Conservation (phyloP, 1,140 invertebrate species). For the Acromyrmex charruanus region DNA sequence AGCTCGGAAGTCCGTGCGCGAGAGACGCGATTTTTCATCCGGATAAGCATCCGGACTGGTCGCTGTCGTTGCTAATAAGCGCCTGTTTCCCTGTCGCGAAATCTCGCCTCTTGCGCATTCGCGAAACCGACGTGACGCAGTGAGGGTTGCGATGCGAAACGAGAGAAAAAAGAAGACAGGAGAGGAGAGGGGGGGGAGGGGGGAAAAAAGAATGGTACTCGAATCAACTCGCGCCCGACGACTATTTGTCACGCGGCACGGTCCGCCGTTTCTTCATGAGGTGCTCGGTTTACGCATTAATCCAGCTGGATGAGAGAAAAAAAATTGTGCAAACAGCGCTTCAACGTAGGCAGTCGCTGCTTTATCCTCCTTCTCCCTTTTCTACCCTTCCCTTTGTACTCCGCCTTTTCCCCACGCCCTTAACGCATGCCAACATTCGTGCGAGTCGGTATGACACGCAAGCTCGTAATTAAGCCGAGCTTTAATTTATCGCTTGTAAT, state of each 20-base stretch:
- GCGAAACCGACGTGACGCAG: slow-evolving; percentile 32
- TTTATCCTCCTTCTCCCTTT: slow-evolving; percentile 51
- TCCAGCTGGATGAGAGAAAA: slow-evolving; percentile 68
- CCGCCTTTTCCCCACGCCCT: slow-evolving; percentile 8
- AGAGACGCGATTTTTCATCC: slow-evolving; percentile 50
- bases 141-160: slow-evolving; percentile 22
- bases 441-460: slow-evolving; percentile 54
- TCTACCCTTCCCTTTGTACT: slow-evolving; percentile 14
- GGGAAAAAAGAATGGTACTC: slow-evolving; percentile 45
- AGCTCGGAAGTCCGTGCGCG: slow-evolving; percentile 13
- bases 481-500: slow-evolving; percentile 57
- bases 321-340: slow-evolving; percentile 67
- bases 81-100: slow-evolving; percentile 46
- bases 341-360: slow-evolving; percentile 52
- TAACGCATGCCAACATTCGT: slow-evolving; percentile 48
- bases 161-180: slow-evolving; percentile 1
- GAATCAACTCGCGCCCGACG: slow-evolving; percentile 62
- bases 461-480: slow-evolving; percentile 64
- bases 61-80: slow-evolving; percentile 50
- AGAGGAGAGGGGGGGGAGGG: neutral
- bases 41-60: slow-evolving; percentile 54
- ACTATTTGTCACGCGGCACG: slow-evolving; percentile 68
- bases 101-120: slow-evolving; percentile 31
- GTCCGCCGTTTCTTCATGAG: slow-evolving; percentile 67
- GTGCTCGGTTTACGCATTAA: slow-evolving; percentile 72